Base-by-base conservation (phyloP, 2,113 vertebrate species). In the Zootoca vivipara region DNA sequence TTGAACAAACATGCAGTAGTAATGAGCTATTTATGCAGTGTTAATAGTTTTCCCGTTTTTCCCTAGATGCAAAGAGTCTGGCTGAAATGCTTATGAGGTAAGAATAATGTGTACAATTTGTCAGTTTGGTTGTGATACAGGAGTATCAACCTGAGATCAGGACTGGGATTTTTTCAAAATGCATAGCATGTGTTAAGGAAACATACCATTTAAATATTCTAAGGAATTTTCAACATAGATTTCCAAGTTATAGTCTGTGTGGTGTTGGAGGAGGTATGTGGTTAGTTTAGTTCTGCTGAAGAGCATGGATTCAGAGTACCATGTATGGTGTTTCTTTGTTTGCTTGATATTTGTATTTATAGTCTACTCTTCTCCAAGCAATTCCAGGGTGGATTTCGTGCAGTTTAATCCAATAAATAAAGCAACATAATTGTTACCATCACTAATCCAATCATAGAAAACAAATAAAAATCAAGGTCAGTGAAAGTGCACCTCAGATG, bases 51-150 rank as follows among this genome's bases (percentile, higher is more conserved):
- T 89, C 97, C 94, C 96, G 0, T 96, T 97, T 94, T 96, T 94
- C 97, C 94, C 90, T 97, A 99, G 99, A 99, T 98, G 99, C 99
- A 81, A 99, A 99, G 96, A 99, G 99, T 95, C 97, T 99, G 93
- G 99, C 99, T 13, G 99, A 99, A 97, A 99, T 99, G 99, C 98
- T 99, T 87, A 99, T 99, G 98, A 99, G 99, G 99, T 99, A 98
- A 97, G 97, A 92, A 79, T 7, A 89, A 62, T 3, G 28, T 30
- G 75, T n/a, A 33, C 9, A 77, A 8, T 56, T 46, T 88, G 78
- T 28, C 2, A 80, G 58, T 7, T 79, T 7, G 1, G 82, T 46
- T 87, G 7, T 90, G 18, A 83, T 24, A 8, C 58, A 33, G 8
- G 13, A 3, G 3, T 0, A n/a, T 78, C 2, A 4, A 58, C 40